A percentile compares a stretch with the other conserved stretches of the same genome.
Conservation (phyloP, 2,797 vertebrate genomes). For the Euthynnus affinis region DNA sequence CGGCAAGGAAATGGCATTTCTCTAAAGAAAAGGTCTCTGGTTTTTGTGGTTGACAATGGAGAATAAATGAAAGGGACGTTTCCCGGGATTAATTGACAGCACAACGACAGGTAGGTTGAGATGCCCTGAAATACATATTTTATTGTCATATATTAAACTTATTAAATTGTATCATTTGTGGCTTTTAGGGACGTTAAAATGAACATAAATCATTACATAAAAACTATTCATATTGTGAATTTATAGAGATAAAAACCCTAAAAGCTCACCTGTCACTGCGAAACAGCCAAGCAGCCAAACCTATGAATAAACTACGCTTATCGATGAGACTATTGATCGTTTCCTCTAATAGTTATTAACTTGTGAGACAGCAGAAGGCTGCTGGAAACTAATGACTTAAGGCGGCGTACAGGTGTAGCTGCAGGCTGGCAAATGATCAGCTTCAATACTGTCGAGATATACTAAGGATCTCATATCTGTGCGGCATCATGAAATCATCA, state of each 20-base stretch:
- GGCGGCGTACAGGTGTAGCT: slow-evolving; percentile 43
- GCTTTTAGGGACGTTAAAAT: neutral
- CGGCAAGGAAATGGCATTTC: slow-evolving; percentile 80
- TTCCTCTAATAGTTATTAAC: slow-evolving; percentile 49
- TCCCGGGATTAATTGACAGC: slow-evolving; percentile 83
- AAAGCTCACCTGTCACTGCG: slow-evolving; percentile 1
- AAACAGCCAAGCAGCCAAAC: slow-evolving; percentile 5
- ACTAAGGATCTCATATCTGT: slow-evolving; percentile 1
- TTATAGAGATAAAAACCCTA: neutral
- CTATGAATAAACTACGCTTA: slow-evolving; percentile 5
- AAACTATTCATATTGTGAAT: neutral
- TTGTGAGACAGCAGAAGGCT: slow-evolving; percentile 20
- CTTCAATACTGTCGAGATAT: neutral
- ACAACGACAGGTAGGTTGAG: slow-evolving; percentile 83
- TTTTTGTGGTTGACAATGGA: slow-evolving; percentile 83
- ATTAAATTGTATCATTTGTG: neutral
- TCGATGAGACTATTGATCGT: slow-evolving; percentile 38
- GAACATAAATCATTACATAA: neutral
- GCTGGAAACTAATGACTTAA: slow-evolving; percentile 34
- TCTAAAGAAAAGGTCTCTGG: slow-evolving; percentile 70
- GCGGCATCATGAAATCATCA: slow-evolving; percentile 8
- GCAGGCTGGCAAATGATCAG: slow-evolving; percentile 20
- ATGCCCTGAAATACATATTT: neutral
- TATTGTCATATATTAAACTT: neutral
- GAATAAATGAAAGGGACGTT: slow-evolving; percentile 84